Base-by-base conservation (phyloP, 1,140 invertebrate species). In the Drosophila novamexicana region DNA sequence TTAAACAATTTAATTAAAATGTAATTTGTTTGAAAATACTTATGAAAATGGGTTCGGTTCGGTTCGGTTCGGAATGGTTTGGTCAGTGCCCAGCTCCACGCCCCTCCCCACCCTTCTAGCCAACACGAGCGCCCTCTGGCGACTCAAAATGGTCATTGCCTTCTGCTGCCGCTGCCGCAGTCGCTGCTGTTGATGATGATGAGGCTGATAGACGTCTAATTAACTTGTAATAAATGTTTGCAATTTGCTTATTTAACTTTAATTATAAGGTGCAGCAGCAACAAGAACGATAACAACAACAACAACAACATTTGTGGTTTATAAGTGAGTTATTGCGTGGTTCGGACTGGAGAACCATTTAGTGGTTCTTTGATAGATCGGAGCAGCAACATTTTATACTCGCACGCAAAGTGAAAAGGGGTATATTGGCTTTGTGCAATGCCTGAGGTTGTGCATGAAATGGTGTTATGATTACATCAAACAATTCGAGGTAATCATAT, bases 1-100 rank as follows among this genome's bases (percentile, higher is more conserved):
- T 91, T 81, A 91, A 91, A 91, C 90, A 91, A 91, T 91, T 91
- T 91, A 91, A 91, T 91, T 91, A 91, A 91, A 91, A 91, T 91
- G 90, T 91, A 91, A 91, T 91, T 91, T 91, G 90, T 91, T 91
- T 90, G 81, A 69, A 89, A 89, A 84, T 89, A 84, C 81, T 89
- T 89, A 89, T 89, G 80, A 89, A 73, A 89, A 73, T 89, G 84
- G 84, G 84, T 71, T 89, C 83, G 84, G 75, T 66, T 89, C 77
- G 84, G 75, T 66, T 89, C 77, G 84, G 84, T 66, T 89, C 74
- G 84, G 75, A 59, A 45, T 29, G 47, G 49, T 56, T 49, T 62
- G n/a, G 7, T 58, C 36, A 58, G 34, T 50, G 34, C 29, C 44
- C 8, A 32, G n/a, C 10, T 6, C 8, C n/a, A 32, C 37, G 16